These are phyloP conservation scores for Spinibarbus caldwelli DNA, from an alignment of 2,797 vertebrate genomes.

Conservation along the genomic window DNA sequence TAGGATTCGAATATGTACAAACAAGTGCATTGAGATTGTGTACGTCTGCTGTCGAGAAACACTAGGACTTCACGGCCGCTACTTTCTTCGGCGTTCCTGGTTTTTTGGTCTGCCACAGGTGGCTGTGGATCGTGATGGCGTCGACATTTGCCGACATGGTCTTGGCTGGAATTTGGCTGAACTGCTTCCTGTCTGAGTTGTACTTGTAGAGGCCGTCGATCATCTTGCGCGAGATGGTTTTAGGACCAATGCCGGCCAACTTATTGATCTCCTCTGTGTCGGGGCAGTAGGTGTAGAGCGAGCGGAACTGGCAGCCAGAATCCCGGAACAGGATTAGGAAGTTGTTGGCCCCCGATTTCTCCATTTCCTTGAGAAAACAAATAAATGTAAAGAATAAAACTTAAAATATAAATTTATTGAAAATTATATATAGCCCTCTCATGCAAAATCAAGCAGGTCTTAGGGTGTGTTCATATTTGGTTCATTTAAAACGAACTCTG, in stretches of 20 bases:
- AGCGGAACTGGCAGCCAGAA: conserved; percentile 95
- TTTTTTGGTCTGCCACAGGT: conserved; percentile 98
- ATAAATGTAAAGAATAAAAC: conserved; percentile 23
- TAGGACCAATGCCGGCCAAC: conserved; percentile 92
- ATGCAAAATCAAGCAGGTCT: no score
- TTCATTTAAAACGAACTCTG: no score
- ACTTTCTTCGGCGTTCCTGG: conserved; percentile 97
- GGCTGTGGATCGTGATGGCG: conserved; percentile 95
- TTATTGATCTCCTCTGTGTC: conserved; percentile 93
- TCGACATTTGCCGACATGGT: conserved; percentile 98
- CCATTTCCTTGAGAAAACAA: conserved; percentile 87
- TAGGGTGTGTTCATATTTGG: no score
- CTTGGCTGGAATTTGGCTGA: conserved; percentile 98
- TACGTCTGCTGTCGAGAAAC: background rate
- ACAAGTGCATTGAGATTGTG: conserved; percentile 39
- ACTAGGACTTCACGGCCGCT: conserved; percentile 87
- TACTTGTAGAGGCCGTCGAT: conserved; percentile 98
- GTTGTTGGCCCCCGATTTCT: conserved; percentile 95
- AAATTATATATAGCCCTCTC: no score
- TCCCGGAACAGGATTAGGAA: conserved; percentile 98
- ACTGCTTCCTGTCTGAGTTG: conserved; percentile 98
- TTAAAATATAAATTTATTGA: background rate
- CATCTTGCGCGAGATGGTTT: conserved; percentile 95
- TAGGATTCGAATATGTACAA: conserved; percentile 29
- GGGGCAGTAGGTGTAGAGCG: conserved; percentile 92